Base-by-base conservation (phyloP, 2,888 invertebrate species). In the Phlogophora meticulosa region DNA sequence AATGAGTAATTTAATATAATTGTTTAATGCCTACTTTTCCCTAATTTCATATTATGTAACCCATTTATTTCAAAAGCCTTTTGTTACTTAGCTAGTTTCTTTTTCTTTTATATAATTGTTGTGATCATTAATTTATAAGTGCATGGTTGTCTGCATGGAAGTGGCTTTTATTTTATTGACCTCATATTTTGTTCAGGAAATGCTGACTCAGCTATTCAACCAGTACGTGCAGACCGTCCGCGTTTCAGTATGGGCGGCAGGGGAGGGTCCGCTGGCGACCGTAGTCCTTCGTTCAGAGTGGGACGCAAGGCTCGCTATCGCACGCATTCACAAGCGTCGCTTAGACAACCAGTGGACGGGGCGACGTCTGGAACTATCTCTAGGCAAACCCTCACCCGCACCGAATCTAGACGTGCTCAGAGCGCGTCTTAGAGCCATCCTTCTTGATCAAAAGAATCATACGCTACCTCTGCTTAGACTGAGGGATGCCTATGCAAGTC, bases 311-410 rank as follows among this genome's bases (percentile, higher is more conserved):
- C 95, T 96, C 24, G 97, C 97, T 38, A 98, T 98, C 76, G 98
- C 98, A 0, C 97, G 98, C 85, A 95, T 98, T 53, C 98, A 98
- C 91, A 97, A 98, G 64, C 97, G 97, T 66, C 97, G 98, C 86
- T 96, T 98, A 65, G 98, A 94, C 76, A 88, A 89, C 86, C 90
- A 90, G 48, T 95, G 95, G 95, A 88, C 98, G 9, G 97, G 97
- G 78, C 97, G 98, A 84, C 95, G 98, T 56, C 97, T 98, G 66
- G 96, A 97, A 76, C 97, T 98, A 79, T 97, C 98, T 0, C 96
- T 97, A 70, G 97, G 95, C 0, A 90, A 91, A 52, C 96, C 96
- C 7, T 96, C 96, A 9, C 96, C 97, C 0, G 96, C 97, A 0
- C 97, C 97, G 82, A 97, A 96, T 2, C 96, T 94, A 88, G 95